Conservation (phyloP, 2,888 invertebrate species). For the Augochlorella aurata region DNA sequence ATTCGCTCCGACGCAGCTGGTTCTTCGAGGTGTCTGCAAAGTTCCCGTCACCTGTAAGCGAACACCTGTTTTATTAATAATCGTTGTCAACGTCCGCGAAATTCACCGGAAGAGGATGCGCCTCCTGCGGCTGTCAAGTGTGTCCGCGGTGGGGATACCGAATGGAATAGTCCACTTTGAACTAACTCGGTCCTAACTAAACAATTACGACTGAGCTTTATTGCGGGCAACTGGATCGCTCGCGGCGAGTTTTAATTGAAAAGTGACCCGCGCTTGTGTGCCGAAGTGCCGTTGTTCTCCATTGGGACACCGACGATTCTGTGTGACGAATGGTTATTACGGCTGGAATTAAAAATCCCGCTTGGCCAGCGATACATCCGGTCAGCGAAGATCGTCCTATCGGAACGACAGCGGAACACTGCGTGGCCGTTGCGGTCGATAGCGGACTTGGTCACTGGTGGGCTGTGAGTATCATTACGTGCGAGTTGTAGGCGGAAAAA, state of each 20-base stretch:
- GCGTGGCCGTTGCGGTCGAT: too few relatives aligned
- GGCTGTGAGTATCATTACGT: too few relatives aligned
- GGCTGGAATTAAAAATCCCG: neutral
- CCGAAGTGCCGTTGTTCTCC: conserved; percentile 17
- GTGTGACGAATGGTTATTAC: neutral
- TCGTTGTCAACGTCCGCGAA: conserved; percentile 1
- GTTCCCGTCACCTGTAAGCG: too few relatives aligned
- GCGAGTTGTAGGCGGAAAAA: too few relatives aligned
- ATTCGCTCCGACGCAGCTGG: too few relatives aligned
- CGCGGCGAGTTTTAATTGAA: conserved; percentile 25
- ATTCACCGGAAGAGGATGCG: neutral
- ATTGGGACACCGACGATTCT: neutral
- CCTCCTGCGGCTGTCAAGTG: neutral
- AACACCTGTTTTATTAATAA: neutral
- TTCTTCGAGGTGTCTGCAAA: too few relatives aligned
- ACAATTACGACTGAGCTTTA: conserved; percentile 29
- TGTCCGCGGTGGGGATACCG: conserved; percentile 3
- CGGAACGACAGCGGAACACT: neutral
- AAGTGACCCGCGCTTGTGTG: conserved; percentile 19
- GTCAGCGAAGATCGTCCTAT: neutral
- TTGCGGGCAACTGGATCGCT: conserved; percentile 23
- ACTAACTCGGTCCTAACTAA: conserved; percentile 37
- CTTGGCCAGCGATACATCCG: neutral
- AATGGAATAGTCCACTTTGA: conserved; percentile 14
- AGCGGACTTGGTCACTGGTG: too few relatives aligned